Evolutionary conservation across 2,888 invertebrate species (phyloP), one percentile per base, ranked within the genome.

Genomic region (Aleiodes alternator): DNA sequence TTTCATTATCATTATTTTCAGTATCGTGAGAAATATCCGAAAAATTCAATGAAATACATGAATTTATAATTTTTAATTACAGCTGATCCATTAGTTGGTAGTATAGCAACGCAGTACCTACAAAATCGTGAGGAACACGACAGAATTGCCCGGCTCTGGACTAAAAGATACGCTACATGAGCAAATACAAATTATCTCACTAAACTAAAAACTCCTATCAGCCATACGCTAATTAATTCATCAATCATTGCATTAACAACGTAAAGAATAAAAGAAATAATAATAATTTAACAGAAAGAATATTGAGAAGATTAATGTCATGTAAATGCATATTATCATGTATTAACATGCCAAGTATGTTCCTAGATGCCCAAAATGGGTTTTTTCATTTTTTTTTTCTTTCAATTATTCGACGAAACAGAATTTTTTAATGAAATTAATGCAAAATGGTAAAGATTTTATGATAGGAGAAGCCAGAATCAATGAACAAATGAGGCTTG

Each of bases 41-140:
- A 43, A 12, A 14, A 8, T n/a, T 12, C 6, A 57, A 53, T 43
- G 34, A 43, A 43, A 43, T 43, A 43, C 43, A 9, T 43, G n/a
- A 43, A 72, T 61, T 56, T 61, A 69, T 55, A 73, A 80, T 3
- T n/a, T 64, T 23, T 8, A 14, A 85, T 93, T 92, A 3, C 91
- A 95, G 97, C 97, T 88, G 98, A 99, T 91, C 98, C 98, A 3
- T 91, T 99, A 87, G 98, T 99, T 77, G 98, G 98, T 82, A 98
- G 97, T 90, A 98, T 99, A 92, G 99, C 98, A 71, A 97, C 97
- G 81, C 98, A 99, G 92, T 99, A 97, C 92, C 93, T 98, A 84
- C 97, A 98, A 91, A 98, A 99, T 91, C 93, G 98, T 79, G 97
- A 97, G 89, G 98, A 99, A 90, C 98, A 99, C 90, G 98, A 99